These are phyloP conservation scores for Pseudococcus longispinus DNA, from an alignment of 2,888 invertebrate genomes.

Conservation along the genomic window DNA sequence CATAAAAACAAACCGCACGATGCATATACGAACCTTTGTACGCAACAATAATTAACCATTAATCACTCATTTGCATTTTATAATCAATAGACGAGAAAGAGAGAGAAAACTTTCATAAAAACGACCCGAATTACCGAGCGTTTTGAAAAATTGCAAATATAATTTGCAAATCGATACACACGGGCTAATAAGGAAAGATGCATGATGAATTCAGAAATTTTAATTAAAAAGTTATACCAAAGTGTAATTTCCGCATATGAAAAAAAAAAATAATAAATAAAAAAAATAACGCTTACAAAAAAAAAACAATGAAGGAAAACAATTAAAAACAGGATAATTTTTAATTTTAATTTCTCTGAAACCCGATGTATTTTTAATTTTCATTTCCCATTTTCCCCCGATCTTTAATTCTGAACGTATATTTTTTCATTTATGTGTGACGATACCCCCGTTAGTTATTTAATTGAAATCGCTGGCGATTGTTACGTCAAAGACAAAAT, in stretches of 20 bases:
- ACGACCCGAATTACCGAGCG: background rate
- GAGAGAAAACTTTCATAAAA: constrained; percentile 5
- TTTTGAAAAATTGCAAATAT: constrained; percentile 26
- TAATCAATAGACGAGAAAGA: background rate
- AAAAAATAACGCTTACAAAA: constrained; percentile 5
- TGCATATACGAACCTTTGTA: background rate
- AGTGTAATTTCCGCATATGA: constrained; percentile 21
- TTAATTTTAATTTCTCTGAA: constrained; percentile 50
- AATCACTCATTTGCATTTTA: constrained; percentile 6
- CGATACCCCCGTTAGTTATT: constrained; percentile 51
- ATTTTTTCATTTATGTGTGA: constrained; percentile 46
- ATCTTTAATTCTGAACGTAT: constrained; percentile 42
- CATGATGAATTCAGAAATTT: constrained; percentile 38
- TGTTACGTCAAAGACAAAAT: constrained; percentile 55
- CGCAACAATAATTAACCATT: background rate
- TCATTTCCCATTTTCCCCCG: constrained; percentile 50
- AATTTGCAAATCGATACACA: constrained; percentile 17
- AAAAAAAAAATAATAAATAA: background rate
- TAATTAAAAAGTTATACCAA: constrained; percentile 42
- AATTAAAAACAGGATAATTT: constrained; percentile 53
- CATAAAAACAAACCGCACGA: background rate
- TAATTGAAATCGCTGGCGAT: constrained; percentile 57
- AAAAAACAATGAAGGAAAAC: constrained; percentile 44
- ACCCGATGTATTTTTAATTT: constrained; percentile 52
- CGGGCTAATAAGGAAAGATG: constrained; percentile 32